Conservation (phyloP, 2,797 vertebrate species). For the Fistularia commersonii region DNA sequence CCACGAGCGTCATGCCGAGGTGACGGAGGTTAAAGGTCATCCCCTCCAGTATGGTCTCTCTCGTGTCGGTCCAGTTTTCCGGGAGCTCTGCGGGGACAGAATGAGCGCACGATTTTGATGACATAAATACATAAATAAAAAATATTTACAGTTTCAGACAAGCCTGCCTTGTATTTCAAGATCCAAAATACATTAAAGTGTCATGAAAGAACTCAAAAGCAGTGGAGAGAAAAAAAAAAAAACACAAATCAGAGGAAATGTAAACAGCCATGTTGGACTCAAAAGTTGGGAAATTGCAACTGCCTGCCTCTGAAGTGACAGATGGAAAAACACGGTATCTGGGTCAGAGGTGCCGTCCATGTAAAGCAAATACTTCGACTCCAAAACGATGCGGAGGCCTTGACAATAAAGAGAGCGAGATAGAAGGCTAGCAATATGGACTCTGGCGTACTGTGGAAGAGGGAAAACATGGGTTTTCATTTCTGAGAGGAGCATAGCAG, state of each 20-base stretch:
- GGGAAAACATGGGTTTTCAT: slow-evolving; percentile 3
- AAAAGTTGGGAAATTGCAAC: not conserved
- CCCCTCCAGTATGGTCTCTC: slow-evolving; percentile 90
- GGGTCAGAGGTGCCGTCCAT: slow-evolving; percentile 42
- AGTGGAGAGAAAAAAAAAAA: slow-evolving; percentile 7
- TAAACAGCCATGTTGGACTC: slow-evolving; percentile 41
- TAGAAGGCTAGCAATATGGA: not conserved
- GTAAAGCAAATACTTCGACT: slow-evolving; percentile 51
- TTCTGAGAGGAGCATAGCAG: not conserved
- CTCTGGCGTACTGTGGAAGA: not conserved
- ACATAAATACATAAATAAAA: too few relatives aligned
- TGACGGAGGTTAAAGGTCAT: slow-evolving; percentile 94
- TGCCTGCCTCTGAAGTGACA: slow-evolving; percentile 15
- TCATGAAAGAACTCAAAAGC: slow-evolving; percentile 20
- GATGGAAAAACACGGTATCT: slow-evolving; percentile 32
- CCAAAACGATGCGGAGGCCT: slow-evolving; percentile 28
- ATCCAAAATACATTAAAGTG: slow-evolving; percentile 23
- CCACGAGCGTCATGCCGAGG: slow-evolving; percentile 93
- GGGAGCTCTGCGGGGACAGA: slow-evolving; percentile 80
- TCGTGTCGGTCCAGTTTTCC: slow-evolving; percentile 95
- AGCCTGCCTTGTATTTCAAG: not conserved
- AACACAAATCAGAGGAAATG: slow-evolving; percentile 38
- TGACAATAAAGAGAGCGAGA: slow-evolving; percentile 15
- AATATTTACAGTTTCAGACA: not conserved
- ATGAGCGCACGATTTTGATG: too few relatives aligned